phyloP scores from a whole-genome alignment of 1,140 invertebrate genomes.

The Neodiprion lecontei region DNA sequence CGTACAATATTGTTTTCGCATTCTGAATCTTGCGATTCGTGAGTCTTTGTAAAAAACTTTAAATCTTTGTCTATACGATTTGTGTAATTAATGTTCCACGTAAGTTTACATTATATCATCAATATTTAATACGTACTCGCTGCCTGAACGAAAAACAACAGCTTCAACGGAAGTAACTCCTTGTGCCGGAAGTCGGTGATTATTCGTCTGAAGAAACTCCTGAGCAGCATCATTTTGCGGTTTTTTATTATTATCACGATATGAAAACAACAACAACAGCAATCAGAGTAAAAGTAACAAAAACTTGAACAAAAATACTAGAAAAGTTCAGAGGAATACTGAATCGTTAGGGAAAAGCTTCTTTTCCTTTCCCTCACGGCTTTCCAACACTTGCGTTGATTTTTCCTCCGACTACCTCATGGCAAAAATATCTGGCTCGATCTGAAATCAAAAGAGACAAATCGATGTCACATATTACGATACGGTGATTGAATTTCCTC shows the following conservation, averaged over 20 bases:
- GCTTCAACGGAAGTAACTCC: slow-evolving; percentile 74
- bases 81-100: no score
- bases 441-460: no score
- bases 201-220: slow-evolving; percentile 70
- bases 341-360: background rate
- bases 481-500: no score
- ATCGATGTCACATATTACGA: no score
- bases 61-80: no score
- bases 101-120: no score
- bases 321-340: background rate
- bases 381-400: background rate
- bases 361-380: background rate
- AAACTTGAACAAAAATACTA: background rate
- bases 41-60: no score
- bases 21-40: no score
- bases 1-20: no score
- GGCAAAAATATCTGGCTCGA: background rate
- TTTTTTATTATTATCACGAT: background rate
- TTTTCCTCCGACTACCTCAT: background rate
- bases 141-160: slow-evolving; percentile 79
- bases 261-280: background rate
- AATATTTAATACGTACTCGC: slow-evolving; percentile 69
- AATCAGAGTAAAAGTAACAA: background rate
- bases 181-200: slow-evolving; percentile 75
- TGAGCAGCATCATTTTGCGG: slow-evolving; percentile 65